Percentiles rank a stretch among this genome's conserved stretches.
phyloP scores from a whole-genome alignment of 1,140 invertebrate species.

The Papilio machaon region DNA sequence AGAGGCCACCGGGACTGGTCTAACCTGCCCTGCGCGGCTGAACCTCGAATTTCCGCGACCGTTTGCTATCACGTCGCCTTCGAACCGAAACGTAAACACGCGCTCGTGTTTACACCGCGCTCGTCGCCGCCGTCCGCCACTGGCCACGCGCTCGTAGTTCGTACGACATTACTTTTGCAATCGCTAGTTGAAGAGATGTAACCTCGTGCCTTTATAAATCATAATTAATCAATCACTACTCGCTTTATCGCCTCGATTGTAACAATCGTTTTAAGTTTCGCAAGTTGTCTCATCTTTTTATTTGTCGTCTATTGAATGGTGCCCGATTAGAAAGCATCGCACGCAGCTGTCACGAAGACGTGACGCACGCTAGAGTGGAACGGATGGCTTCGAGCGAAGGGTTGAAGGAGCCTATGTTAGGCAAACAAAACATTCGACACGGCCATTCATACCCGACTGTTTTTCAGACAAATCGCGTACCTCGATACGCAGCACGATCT shows the following conservation, averaged over 20 bases:
- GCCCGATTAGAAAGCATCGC: conserved; percentile 76
- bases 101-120: conserved; percentile 51
- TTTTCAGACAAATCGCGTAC: conserved; percentile 56
- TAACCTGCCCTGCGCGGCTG: conserved; percentile 79
- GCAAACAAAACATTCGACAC: conserved; percentile 77
- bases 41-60: conserved; percentile 79
- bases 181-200: conserved; percentile 50
- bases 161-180: conserved; percentile 46
- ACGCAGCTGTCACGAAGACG: conserved; percentile 78
- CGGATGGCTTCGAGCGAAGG: conserved; percentile 71
- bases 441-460: conserved; percentile 63
- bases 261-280: conserved; percentile 67
- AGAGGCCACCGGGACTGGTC: conserved; percentile 80
- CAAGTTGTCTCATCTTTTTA: conserved; percentile 67
- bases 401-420: conserved; percentile 68
- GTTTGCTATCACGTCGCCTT: conserved; percentile 72
- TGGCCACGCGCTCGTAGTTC: conserved; percentile 11
- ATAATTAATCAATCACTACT: conserved; percentile 71
- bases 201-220: conserved; percentile 57
- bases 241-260: conserved; percentile 64
- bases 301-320: conserved; percentile 71
- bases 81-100: conserved; percentile 61
- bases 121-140: background rate
- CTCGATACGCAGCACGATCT: conserved; percentile 40
- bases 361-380: conserved; percentile 77